Evolutionary conservation across 2,113 vertebrate species (phyloP).

Genomic region (Redunca redunca): DNA sequence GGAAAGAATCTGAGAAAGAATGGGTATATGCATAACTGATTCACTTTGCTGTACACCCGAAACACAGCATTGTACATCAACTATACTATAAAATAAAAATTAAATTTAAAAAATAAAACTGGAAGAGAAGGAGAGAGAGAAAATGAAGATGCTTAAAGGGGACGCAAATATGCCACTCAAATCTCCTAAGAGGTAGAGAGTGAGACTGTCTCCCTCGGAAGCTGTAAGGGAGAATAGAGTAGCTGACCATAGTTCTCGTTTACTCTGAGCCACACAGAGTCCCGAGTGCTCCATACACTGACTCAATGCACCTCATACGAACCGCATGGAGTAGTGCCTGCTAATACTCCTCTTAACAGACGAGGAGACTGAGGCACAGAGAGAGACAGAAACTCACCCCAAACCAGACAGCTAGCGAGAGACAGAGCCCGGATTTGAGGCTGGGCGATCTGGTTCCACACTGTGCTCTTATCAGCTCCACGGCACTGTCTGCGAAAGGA

Average conservation of each 20-base stretch:
- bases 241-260: background rate
- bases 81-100: background rate
- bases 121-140: background rate
- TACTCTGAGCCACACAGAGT: background rate
- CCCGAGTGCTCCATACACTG: background rate
- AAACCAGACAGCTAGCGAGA: background rate
- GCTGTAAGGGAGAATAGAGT: background rate
- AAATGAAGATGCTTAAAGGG: background rate
- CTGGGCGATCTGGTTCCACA: background rate
- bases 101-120: background rate
- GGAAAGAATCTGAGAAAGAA: background rate
- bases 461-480: background rate
- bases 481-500: background rate
- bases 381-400: background rate
- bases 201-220: background rate
- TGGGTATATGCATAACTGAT: fast-evolving
- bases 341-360: background rate
- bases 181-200: background rate
- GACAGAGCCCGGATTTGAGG: background rate
- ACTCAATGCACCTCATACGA: background rate
- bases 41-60: background rate
- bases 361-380: background rate
- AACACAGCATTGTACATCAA: background rate
- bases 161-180: background rate
- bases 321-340: background rate